phyloP scores from a whole-genome alignment of 92 coral and sea anemone species.

The Epizoanthus stellaris region DNA sequence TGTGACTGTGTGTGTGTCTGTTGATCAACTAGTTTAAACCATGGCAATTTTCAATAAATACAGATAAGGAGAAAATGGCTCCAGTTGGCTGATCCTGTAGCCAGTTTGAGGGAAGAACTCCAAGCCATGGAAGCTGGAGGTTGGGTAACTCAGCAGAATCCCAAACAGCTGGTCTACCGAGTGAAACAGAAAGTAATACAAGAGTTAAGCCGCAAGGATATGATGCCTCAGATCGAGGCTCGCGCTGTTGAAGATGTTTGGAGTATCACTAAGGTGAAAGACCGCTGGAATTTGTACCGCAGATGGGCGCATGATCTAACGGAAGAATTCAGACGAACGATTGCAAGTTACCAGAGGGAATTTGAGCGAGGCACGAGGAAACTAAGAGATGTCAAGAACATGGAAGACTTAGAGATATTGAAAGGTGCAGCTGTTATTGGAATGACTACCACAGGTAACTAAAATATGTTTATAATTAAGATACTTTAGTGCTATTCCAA shows the following conservation, averaged over 20 bases:
- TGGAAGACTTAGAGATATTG: conserved; percentile 78
- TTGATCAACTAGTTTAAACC: no score
- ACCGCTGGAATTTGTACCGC: conserved; percentile 95
- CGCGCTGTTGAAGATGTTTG: conserved; percentile 64
- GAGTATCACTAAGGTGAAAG: conserved; percentile 45
- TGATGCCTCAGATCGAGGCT: conserved; percentile 76
- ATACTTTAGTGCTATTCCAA: not conserved
- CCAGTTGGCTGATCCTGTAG: conserved; percentile 55
- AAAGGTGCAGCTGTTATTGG: conserved; percentile 84
- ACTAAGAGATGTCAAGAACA: conserved; percentile 68
- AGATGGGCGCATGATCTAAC: conserved; percentile 74
- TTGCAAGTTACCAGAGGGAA: conserved; percentile 64
- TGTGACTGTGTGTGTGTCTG: not conserved
- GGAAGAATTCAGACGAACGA: conserved; percentile 54
- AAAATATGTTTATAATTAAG: not conserved
- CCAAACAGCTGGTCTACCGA: conserved; percentile 37
- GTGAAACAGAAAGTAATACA: conserved; percentile 56
- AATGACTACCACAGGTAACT: conserved; percentile 92
- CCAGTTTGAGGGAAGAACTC: not conserved
- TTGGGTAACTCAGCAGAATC: conserved; percentile 61
- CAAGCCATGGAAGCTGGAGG: conserved; percentile 51
- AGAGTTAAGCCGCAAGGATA: conserved; percentile 74
- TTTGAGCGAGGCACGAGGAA: conserved; percentile 72
- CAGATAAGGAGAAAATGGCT: conserved; percentile 16
- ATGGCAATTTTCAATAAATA: not conserved